Conservation (phyloP, 1,140 invertebrate genomes). For the Sycophila sp. region DNA sequence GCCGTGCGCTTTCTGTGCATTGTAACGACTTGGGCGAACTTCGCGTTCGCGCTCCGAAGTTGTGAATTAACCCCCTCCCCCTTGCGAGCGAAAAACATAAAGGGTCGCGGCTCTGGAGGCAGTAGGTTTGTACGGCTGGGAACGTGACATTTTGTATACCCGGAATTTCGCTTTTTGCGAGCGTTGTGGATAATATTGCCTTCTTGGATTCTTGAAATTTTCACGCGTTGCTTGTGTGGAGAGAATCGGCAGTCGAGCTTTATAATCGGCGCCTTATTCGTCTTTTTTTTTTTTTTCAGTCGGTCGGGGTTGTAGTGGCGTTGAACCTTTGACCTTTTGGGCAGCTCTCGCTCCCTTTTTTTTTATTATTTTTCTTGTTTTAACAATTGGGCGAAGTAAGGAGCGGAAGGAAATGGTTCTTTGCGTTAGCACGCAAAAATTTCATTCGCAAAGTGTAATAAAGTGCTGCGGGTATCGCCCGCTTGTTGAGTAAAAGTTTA, state of each 20-base stretch:
- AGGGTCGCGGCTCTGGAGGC: neutral
- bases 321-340: no score
- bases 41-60: slow-evolving; percentile 27
- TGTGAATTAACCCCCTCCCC: slow-evolving; percentile 32
- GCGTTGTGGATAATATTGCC: neutral
- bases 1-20: neutral
- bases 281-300: no score
- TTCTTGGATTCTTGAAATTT: neutral
- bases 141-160: slow-evolving; percentile 28
- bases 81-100: neutral
- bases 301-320: no score
- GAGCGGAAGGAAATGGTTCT: neutral
- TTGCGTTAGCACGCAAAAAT: slow-evolving; percentile 7
- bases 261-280: no score
- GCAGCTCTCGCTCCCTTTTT: neutral
- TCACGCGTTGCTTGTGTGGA: neutral
- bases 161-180: neutral
- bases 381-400: no score
- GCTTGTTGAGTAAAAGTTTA: slow-evolving; percentile 29
- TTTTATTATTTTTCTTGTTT: neutral
- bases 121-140: neutral
- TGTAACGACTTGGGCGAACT: slow-evolving; percentile 27
- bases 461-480: slow-evolving; percentile 16
- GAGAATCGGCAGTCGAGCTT: no score
- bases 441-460: slow-evolving; percentile 30